Base-by-base conservation (phyloP, 64 coral and sea anemone species). In the Hydrozoanthus tunicans region DNA sequence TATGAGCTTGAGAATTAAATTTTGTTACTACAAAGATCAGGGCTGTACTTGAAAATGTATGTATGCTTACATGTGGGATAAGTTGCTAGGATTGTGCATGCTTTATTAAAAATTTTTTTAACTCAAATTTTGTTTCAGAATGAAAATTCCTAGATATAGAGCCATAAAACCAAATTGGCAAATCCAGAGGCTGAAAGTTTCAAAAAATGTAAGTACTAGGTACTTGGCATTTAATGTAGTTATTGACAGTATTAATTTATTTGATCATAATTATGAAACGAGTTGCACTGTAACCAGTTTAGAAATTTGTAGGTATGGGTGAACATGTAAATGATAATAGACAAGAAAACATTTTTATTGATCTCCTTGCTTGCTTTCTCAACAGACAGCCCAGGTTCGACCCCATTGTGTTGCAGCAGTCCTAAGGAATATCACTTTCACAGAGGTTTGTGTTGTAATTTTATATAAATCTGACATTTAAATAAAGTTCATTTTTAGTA, bases 381-480 rank as follows among this genome's bases (percentile, higher is more conserved):
- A 43, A 74, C 62, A 98, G 96, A 98, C 96, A 59, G 94, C 94
- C 32, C 93, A 91, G 57, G 96, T 98, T 14, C 91, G 96, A 79
- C 96, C 96, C 8, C 93, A 98, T 70, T 98, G 96, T 80, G 96
- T 98, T 55, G 94, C 94, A 86, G 96, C 96, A 15, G 82, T 98
- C 27, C 89, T 98, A 1, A 93, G 94, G 43, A 95, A 98, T 79
- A 64, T 95, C 8, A 98, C 93, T 15, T 93, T 98, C 56, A 93
- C 96, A 64, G 83, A 98, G 93, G 83, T 86, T 51, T 23, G 83
- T 73, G 55, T 75, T 53, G 32, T 43, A 43, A 43, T 43, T 43
- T 43, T 43, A 43, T 43, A 43, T 43, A 1, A 1, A 43, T 43
- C 32, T 43, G 32, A 43, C 32, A 43, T 43, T 43, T 43, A 43